Conservation (phyloP, 2,888 invertebrate genomes). For the Dinocampus coccinellae region DNA sequence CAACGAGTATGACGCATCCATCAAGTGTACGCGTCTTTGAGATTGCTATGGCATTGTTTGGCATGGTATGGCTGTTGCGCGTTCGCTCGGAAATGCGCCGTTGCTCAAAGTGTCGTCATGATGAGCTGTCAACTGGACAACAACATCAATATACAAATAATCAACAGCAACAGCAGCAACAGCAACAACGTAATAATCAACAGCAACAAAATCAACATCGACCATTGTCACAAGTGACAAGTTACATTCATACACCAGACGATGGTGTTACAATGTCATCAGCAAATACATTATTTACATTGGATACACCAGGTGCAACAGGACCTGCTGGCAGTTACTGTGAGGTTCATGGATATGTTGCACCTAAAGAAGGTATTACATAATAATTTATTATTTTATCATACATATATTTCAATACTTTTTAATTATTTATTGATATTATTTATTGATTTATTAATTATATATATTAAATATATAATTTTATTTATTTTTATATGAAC, state of each 20-base stretch:
- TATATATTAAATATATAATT: too few species aligned
- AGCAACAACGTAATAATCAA: constrained; percentile 56
- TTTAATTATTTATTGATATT: too few species aligned
- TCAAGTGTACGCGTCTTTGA: constrained; percentile 60
- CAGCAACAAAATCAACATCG: constrained; percentile 55
- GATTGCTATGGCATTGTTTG: constrained; percentile 86
- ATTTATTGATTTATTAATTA: too few species aligned
- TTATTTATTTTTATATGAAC: too few species aligned
- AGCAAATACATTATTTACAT: constrained; percentile 71
- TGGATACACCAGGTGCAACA: constrained; percentile 69
- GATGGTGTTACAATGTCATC: constrained; percentile 61
- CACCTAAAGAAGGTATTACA: constrained; percentile 72
- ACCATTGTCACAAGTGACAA: constrained; percentile 49
- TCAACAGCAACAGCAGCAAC: constrained; percentile 60
- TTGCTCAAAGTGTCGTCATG: constrained; percentile 79
- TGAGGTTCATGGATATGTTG: constrained; percentile 74
- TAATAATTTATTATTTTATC: not conserved
- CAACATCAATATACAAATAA: constrained; percentile 56
- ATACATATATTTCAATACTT: not conserved
- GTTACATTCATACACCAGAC: constrained; percentile 56
- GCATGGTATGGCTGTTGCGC: constrained; percentile 87
- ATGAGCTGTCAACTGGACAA: constrained; percentile 66
- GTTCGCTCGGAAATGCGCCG: constrained; percentile 85
- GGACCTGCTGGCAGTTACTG: constrained; percentile 72
- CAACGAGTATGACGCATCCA: constrained; percentile 68